These are phyloP conservation scores for Oncorhynchus keta DNA, from an alignment of 2,113 vertebrate genomes.

Conservation along the genomic window DNA sequence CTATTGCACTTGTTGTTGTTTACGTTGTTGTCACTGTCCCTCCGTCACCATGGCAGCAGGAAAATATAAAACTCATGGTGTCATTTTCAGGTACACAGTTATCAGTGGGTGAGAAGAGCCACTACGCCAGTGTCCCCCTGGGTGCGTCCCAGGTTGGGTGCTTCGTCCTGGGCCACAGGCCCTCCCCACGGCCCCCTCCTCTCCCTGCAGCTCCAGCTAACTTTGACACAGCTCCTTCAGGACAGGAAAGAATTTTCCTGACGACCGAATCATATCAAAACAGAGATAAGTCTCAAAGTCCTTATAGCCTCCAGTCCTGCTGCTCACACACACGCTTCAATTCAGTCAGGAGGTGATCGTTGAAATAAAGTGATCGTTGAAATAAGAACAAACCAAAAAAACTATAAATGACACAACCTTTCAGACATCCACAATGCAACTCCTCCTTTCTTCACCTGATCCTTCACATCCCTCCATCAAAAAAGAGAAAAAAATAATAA, in stretches of 20 bases:
- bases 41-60: slow-evolving; percentile 28
- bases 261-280: slow-evolving; percentile 13
- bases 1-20: background rate
- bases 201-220: slow-evolving; percentile 31
- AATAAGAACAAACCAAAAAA: slow-evolving; percentile 19
- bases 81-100: slow-evolving; percentile 6
- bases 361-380: background rate
- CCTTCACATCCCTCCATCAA: slow-evolving; percentile 38
- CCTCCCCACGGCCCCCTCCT: background rate
- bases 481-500: background rate
- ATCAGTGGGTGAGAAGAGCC: slow-evolving; percentile 6
- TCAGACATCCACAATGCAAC: slow-evolving; percentile 9
- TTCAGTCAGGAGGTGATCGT: background rate
- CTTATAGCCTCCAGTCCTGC: slow-evolving; percentile 18
- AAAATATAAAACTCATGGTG: slow-evolving; percentile 38
- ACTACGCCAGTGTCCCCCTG: slow-evolving; percentile 1
- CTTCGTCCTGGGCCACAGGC: background rate
- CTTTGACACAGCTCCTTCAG: slow-evolving; percentile 40
- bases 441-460: slow-evolving; percentile 19
- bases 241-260: slow-evolving; percentile 1
- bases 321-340: background rate
- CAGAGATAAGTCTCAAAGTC: slow-evolving; percentile 10
- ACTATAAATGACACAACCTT: slow-evolving; percentile 8
- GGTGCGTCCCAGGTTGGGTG: background rate
- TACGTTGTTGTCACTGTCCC: slow-evolving; percentile 16